Percentiles rank a stretch among this genome's conserved stretches.
Conservation (phyloP, 2,113 vertebrate species). For the Columba janthina region DNA sequence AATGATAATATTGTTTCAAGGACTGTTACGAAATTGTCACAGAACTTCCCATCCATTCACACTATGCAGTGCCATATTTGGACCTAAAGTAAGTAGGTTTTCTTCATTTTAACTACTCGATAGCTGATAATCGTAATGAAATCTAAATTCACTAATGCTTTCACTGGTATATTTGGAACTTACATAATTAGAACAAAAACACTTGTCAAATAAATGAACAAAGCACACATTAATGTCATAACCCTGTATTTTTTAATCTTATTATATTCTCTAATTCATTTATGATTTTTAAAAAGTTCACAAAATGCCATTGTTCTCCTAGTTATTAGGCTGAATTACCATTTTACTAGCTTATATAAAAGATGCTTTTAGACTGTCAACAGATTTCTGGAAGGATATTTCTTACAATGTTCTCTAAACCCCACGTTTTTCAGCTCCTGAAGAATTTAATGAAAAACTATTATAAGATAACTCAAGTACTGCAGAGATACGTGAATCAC, state of each 20-base stretch:
- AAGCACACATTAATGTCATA: slow-evolving; percentile 45
- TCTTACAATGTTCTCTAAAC: not conserved
- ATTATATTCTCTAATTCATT: slow-evolving; percentile 25
- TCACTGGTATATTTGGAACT: slow-evolving; percentile 43
- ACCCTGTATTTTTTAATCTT: slow-evolving; percentile 1
- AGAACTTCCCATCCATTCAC: not conserved
- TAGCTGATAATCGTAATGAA: slow-evolving; percentile 16
- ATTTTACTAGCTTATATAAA: slow-evolving; percentile 48
- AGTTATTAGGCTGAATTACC: slow-evolving; percentile 19
- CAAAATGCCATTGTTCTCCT: slow-evolving; percentile 21
- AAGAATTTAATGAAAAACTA: not conserved
- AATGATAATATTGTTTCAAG: not conserved
- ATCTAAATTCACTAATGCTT: slow-evolving; percentile 26
- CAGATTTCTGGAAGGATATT: not conserved
- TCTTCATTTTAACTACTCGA: not conserved
- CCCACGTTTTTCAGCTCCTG: not conserved
- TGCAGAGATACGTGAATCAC: not conserved
- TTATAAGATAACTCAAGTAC: not conserved
- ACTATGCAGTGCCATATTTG: not conserved
- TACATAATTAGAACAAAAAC: slow-evolving; percentile 49
- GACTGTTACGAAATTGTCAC: not conserved
- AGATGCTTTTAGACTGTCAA: slow-evolving; percentile 26
- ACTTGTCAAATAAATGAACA: slow-evolving; percentile 54
- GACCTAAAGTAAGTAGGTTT: not conserved
- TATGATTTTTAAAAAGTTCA: not conserved